Base-by-base conservation (phyloP, 2,888 invertebrate genomes). In the Bembecia ichneumoniformis region DNA sequence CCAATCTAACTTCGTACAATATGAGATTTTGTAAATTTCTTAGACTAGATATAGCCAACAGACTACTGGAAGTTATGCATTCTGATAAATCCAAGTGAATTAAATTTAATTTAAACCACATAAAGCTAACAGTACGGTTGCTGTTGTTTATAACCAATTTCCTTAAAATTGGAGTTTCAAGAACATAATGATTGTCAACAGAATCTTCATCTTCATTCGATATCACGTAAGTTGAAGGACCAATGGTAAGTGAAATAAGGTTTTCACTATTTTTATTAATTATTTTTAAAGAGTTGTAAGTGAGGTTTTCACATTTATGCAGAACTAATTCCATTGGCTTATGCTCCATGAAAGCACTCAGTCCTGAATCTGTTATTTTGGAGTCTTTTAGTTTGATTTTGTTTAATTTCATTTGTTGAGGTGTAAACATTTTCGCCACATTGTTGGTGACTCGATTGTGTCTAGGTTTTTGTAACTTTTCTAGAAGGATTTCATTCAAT, bases 1-100 rank as follows among this genome's bases (percentile, higher is more conserved):
- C 82, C 73, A 90, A 89, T 47, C 90, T 90, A 3, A 96, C 94
- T 82, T 96, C 94, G 70, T 95, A 94, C 46, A 98, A 83, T 57
- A 94, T 90, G 13, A 98, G 83, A 1, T 93, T 93, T 16, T 89
- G 87, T 56, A 98, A 83, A 64, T 92, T 90, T 34, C 89, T 89
- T 58, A 96, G 77, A 57, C 90, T 89, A 49, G 87, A 83, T 28
- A 94, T 79, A 68, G 92, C 93, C 64, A 90, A 89, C 52, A 95
- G 89, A 53, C 91, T 88, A n/a, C 88, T 89, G 16, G 91, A 74
- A 28, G 90, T 86, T 52, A 82, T 80, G 65, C 92, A 93, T 58
- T 91, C 90, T 0, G 93, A 92, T 36, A 95, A 76, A 66, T 95
- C 94, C 55, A 95, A 77, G 68, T 93, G 90, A 3, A 90, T 91